Evolutionary conservation across 2,113 vertebrate genomes (phyloP).

Genomic region (Laticauda colubrina): DNA sequence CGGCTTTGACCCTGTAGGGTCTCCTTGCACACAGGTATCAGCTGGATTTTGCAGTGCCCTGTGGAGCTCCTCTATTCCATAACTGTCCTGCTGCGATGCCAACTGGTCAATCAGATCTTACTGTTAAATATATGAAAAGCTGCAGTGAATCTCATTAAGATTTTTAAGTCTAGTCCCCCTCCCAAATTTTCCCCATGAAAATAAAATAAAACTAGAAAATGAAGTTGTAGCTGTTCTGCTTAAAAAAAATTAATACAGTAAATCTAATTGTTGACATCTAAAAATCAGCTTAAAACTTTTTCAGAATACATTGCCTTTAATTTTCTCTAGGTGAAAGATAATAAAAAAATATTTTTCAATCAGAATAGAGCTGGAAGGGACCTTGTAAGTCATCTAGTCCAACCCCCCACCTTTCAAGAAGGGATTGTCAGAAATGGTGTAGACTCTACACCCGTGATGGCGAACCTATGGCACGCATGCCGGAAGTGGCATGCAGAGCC

Average conservation of each 20-base stretch:
- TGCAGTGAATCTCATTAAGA: not conserved
- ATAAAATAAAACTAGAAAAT: conserved; percentile 19
- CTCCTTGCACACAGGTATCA: too few species aligned
- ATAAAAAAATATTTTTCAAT: not conserved
- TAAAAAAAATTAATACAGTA: conserved; percentile 17
- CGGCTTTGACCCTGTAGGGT: too few species aligned
- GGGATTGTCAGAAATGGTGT: too few species aligned
- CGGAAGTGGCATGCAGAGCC: too few species aligned
- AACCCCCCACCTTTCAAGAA: too few species aligned
- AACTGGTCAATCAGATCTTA: not conserved
- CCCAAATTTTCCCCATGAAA: not conserved
- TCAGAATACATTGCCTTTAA: conserved; percentile 7
- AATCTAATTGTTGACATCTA: conserved; percentile 21
- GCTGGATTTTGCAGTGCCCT: too few species aligned
- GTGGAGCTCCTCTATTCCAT: too few species aligned
- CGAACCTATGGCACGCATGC: too few species aligned
- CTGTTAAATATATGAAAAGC: not conserved
- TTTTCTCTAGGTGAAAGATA: not conserved
- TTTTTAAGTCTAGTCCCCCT: not conserved
- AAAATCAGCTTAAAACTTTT: not conserved
- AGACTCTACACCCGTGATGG: too few species aligned
- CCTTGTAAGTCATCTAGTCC: too few species aligned
- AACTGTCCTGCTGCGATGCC: too few species aligned
- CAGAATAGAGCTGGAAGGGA: too few species aligned
- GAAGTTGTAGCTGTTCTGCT: conserved; percentile 8